These are phyloP conservation scores for Crotalus viridis DNA, from an alignment of 2,113 vertebrate species.

Conservation along the genomic window DNA sequence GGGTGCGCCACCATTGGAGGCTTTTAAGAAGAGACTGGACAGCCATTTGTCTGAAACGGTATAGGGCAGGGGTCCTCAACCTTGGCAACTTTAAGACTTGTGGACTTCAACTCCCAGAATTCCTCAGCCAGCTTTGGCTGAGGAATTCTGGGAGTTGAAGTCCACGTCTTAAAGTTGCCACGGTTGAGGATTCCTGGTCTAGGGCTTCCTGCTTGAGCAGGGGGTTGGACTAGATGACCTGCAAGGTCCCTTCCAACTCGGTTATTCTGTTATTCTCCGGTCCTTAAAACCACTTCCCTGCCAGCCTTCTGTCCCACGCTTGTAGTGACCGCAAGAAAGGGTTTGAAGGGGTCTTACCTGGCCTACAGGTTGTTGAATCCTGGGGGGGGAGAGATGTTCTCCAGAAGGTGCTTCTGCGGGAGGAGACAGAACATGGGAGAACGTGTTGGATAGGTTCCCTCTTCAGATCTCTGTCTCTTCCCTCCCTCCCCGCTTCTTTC, in stretches of 20 bases:
- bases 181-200: neutral
- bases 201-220: neutral
- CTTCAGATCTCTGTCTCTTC: neutral
- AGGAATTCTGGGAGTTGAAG: too few species aligned
- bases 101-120: too few species aligned
- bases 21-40: neutral
- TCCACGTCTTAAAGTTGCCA: too few species aligned
- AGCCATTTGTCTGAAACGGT: neutral
- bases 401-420: neutral
- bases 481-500: too few species aligned
- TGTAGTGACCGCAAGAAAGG: neutral
- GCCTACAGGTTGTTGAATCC: neutral
- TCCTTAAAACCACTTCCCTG: neutral
- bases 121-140: too few species aligned
- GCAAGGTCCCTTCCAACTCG: neutral
- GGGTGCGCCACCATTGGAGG: neutral
- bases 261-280: neutral
- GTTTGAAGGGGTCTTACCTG: neutral
- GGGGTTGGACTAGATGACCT: neutral
- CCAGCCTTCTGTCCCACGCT: neutral
- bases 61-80: too few species aligned
- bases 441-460: neutral
- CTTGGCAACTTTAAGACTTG: too few species aligned
- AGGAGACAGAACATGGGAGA: neutral
- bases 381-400: neutral